Base-by-base conservation (phyloP, 2,888 invertebrate genomes). In the Alviniconcha strummeri region DNA sequence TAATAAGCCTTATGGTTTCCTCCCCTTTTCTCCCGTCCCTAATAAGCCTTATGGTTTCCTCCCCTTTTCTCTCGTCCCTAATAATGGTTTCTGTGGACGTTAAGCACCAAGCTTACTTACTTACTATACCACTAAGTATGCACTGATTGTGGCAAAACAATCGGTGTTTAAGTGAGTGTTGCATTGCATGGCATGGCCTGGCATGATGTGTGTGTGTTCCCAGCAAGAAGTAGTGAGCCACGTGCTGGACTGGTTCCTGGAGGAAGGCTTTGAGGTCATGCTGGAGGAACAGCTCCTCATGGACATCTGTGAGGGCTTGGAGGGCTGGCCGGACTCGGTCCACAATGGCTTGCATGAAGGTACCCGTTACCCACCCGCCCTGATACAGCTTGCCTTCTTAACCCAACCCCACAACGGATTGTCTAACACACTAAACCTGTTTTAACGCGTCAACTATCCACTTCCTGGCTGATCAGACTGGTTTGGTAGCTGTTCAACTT, bases 221-320 rank as follows among this genome's bases (percentile, higher is more conserved):
- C 80, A 80, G 80, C 54, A 36, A 15, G 80, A 80, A 69, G 69
- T 80, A 55, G 80, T 80, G 56, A 64, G 55, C 69, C 80, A 71
- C 55, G 69, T 71, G 54, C n/a, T 69, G 56, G 80, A 67, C 8
- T 71, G 80, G 69, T 80, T 80, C 19, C 55, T 55, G 69, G 80
- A 80, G 19, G 80, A 80, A 19, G 80, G 80, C 19, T 69, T 80
- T 69, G 80, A 80, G 19, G 80, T 80, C 36, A 55, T 80, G 11
- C 55, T 80, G 69, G 80, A 80, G 69, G 69, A 71, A 9, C 19
- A 4, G 9, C 54, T 69, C 9, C 80, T 80, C 55, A 67, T 80
- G 69, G 80, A 80, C 15, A 80, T 80, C 54, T 80, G 80, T 54
- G 80, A 80, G 19, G 5, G 60, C 80, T 69, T 80, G 54, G 69